Evolutionary conservation across 2,797 vertebrate genomes (phyloP), one percentile per base, ranked within the genome.

Genomic region (Mareca penelope): DNA sequence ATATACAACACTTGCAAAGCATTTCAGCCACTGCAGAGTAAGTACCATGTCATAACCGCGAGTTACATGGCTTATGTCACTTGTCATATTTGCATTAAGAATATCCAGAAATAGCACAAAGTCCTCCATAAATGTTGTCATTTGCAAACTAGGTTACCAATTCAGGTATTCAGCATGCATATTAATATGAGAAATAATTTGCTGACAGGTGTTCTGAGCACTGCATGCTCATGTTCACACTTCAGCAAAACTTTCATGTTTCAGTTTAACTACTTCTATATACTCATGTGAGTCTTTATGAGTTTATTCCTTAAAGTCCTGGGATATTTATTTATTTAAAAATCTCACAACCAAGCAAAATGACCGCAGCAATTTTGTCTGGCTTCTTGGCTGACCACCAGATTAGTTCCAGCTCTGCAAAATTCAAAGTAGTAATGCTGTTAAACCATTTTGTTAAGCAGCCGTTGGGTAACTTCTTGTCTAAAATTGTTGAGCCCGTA

Each of bases 341-440:
- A 90, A 16, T 57, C 48, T 61, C 85, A 37, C 33, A 68, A 9
- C 69, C 57, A 90, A 88, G 80, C 53, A 94, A 91, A 89, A 78
- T 18, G 23, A 68, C 56, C 37, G 50, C 33, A 80, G 31, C 37
- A 71, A 85, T 79, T 93, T 64, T 44, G 35, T 78, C 61, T 60
- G 44, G 37, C 40, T 86, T 94, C 57, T 90, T 91, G 70, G 84
- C 63, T 94, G 77, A 75, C 90, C 88, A 88, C 31, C 72, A 78
- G 82, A 80, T 63, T 48, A 94, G 24, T 64, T 94, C 44, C 57
- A 78, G 53, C 76, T 77, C 85, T 64, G 50, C 73, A 86, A 83
- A 95, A 88, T 60, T 80, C 40, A 39, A 90, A 60, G 42, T 0
- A 70, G n/a, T 29, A 89, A 80, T 8, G 16, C 35, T 55, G 91